A percentile compares a stretch with the other conserved stretches of the same genome.
These are phyloP conservation scores for Catonia carolina DNA, from an alignment of 2,888 invertebrate species.

Conservation along the genomic window DNA sequence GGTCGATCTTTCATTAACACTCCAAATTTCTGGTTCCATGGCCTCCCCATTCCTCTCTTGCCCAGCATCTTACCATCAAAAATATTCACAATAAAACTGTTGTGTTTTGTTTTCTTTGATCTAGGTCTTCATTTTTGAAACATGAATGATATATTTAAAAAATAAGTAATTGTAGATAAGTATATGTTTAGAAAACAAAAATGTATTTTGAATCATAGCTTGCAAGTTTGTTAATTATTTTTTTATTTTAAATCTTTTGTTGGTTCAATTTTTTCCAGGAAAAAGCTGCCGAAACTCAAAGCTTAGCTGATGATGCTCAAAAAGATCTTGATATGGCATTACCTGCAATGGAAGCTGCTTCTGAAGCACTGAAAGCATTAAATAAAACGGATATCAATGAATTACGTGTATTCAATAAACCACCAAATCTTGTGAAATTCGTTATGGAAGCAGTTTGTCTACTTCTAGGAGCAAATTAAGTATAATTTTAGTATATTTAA, in stretches of 20 bases:
- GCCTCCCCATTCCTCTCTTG: no score
- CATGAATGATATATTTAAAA: no score
- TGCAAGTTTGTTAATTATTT: no score
- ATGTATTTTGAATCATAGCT: no score
- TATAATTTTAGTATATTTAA: constrained; percentile 29
- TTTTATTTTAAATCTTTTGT: not conserved
- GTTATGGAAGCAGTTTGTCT: constrained; percentile 91
- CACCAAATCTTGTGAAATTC: constrained; percentile 76
- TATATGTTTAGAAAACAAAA: no score
- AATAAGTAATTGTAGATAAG: no score
- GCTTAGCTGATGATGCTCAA: constrained; percentile 79
- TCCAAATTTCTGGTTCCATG: no score
- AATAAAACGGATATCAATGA: constrained; percentile 90
- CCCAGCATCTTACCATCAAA: no score
- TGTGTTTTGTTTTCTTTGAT: no score
- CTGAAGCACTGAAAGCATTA: constrained; percentile 72
- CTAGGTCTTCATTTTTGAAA: no score
- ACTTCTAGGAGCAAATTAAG: constrained; percentile 71
- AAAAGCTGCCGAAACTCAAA: constrained; percentile 77
- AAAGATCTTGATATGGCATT: constrained; percentile 76
- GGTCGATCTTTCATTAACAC: no score
- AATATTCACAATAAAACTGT: no score
- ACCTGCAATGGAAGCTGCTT: constrained; percentile 79
- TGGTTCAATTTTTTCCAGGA: constrained; percentile 46
- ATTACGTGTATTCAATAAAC: constrained; percentile 76